phyloP scores from a whole-genome alignment of 2,797 vertebrate species.

The Neosalanx taihuensis region DNA sequence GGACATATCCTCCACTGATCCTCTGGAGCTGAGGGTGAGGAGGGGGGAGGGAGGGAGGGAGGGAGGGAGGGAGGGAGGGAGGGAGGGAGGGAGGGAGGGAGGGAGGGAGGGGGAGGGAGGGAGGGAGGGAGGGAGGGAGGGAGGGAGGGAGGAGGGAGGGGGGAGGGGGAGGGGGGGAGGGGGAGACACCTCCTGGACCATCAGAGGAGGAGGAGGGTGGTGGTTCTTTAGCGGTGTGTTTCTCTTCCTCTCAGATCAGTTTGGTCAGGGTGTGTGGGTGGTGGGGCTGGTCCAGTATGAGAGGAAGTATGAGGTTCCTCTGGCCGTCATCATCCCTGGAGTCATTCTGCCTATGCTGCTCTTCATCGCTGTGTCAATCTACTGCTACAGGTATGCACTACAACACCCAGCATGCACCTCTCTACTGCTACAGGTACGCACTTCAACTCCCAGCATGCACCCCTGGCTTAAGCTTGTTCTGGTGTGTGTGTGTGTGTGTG shows the following conservation, averaged over 20 bases:
- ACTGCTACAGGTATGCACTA: conserved; percentile 87
- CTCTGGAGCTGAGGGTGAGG: conserved; percentile 84
- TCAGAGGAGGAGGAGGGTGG: neutral
- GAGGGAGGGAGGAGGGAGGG: too few species aligned
- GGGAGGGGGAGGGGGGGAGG: neutral
- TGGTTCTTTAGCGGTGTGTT: neutral
- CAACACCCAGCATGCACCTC: conserved; percentile 13
- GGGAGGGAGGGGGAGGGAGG: too few species aligned
- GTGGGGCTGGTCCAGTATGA: conserved; percentile 85
- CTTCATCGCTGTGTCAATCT: conserved; percentile 83
- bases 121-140: neutral
- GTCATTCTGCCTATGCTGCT: conserved; percentile 89
- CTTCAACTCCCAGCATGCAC: conserved; percentile 23
- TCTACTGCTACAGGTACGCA: conserved; percentile 18
- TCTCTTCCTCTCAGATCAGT: conserved; percentile 79
- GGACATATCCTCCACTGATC: conserved; percentile 51
- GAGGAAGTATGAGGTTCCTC: conserved; percentile 76
- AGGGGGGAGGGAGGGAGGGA: too few species aligned
- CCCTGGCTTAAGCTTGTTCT: neutral
- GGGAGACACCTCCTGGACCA: neutral
- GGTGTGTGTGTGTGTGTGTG: neutral
- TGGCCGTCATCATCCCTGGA: conserved; percentile 87
- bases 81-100: too few species aligned
- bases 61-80: too few species aligned
- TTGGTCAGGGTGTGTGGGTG: conserved; percentile 85